Evolutionary conservation across 2,797 vertebrate species (phyloP).

Genomic region (Tachyglossus aculeatus): DNA sequence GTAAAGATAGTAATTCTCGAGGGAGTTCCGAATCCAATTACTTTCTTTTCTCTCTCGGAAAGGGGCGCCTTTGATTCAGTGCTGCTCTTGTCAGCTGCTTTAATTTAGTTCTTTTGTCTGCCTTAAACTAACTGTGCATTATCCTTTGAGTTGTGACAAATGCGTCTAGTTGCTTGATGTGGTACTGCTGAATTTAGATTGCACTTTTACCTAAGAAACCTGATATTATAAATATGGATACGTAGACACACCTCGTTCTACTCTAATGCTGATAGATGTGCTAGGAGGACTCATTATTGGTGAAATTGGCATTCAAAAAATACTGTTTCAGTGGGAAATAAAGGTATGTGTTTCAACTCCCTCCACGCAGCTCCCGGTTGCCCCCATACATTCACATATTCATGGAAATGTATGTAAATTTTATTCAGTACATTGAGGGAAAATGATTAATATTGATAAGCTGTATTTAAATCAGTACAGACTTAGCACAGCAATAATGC

Average conservation of each 20-base stretch:
- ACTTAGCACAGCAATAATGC: too few relatives aligned
- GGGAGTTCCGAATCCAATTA: slow-evolving; percentile 51
- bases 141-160: slow-evolving; percentile 13
- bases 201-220: slow-evolving; percentile 31
- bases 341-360: too few relatives aligned
- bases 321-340: too few relatives aligned
- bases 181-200: slow-evolving; percentile 38
- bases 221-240: background rate
- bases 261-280: too few relatives aligned
- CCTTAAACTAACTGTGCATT: slow-evolving; percentile 23
- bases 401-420: too few relatives aligned
- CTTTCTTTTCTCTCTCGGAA: slow-evolving; percentile 36
- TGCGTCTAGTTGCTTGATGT: background rate
- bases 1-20: slow-evolving; percentile 42
- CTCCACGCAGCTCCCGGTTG: too few relatives aligned
- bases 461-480: too few relatives aligned
- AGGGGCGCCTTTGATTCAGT: slow-evolving; percentile 45
- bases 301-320: too few relatives aligned
- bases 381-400: too few relatives aligned
- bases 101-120: slow-evolving; percentile 56
- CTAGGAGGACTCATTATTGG: too few relatives aligned
- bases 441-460: too few relatives aligned
- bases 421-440: too few relatives aligned
- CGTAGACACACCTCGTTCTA: background rate
- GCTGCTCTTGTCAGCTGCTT: slow-evolving; percentile 36